Evolutionary conservation across 2,888 invertebrate genomes (phyloP).

Genomic region (Lydus trimaculatus): DNA sequence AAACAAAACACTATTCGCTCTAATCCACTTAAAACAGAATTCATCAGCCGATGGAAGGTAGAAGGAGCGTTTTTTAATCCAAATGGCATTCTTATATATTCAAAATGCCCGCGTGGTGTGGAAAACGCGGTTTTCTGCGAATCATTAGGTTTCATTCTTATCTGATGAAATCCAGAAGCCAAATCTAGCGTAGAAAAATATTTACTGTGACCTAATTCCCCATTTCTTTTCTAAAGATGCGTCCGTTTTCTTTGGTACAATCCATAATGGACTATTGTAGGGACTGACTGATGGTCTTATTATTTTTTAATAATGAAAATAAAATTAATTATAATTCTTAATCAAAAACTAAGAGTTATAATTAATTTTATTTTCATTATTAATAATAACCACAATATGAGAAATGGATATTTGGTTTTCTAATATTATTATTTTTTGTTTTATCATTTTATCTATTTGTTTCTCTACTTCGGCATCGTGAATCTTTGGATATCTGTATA

Average conservation of each 20-base stretch:
- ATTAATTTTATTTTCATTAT: too few species aligned
- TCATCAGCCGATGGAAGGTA: slow-evolving; percentile 43
- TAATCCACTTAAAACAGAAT: slow-evolving; percentile 39
- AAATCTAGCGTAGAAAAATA: slow-evolving; percentile 35
- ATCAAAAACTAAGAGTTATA: too few species aligned
- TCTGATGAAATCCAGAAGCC: too few species aligned
- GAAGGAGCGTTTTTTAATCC: slow-evolving; percentile 43
- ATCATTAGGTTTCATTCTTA: slow-evolving; percentile 18
- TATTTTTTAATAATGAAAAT: too few species aligned
- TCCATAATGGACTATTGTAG: slow-evolving; percentile 45
- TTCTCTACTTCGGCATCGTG: slow-evolving; percentile 38
- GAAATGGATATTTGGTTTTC: too few species aligned
- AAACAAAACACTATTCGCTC: slow-evolving; percentile 45
- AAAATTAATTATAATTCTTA: too few species aligned
- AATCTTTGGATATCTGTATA: slow-evolving; percentile 34
- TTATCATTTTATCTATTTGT: slow-evolving; percentile 38
- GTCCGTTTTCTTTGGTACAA: slow-evolving; percentile 48
- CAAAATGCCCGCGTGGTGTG: slow-evolving; percentile 34
- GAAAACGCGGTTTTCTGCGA: slow-evolving; percentile 34
- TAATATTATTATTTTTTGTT: slow-evolving; percentile 36
- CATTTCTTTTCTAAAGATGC: slow-evolving; percentile 31
- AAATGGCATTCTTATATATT: slow-evolving; percentile 39
- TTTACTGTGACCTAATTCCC: slow-evolving; percentile 35
- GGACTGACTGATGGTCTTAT: slow-evolving; percentile 33
- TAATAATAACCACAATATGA: too few species aligned